phyloP scores from a whole-genome alignment of 2,113 vertebrate genomes.

The Forbesichthys agassizii region DNA sequence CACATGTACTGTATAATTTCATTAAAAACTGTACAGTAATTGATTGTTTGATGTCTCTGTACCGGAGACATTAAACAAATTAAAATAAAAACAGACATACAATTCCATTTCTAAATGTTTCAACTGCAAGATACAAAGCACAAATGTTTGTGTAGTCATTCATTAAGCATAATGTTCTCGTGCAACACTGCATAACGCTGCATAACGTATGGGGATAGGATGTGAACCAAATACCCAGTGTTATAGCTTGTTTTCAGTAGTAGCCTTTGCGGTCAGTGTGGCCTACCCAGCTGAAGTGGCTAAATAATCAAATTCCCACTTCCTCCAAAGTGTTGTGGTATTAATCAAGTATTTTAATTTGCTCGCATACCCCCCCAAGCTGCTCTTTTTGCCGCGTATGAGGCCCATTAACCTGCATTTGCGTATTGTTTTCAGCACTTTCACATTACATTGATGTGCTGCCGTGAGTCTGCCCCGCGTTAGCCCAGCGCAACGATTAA shows the following conservation, averaged over 20 bases:
- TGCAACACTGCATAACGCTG: slow-evolving; percentile 6
- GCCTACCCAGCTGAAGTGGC: slow-evolving; percentile 31
- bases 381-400: slow-evolving; percentile 61
- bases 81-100: too few species aligned
- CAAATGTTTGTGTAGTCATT: not conserved
- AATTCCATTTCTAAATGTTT: too few species aligned
- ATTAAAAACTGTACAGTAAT: too few species aligned
- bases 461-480: slow-evolving; percentile 51
- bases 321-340: slow-evolving; percentile 48
- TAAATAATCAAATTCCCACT: slow-evolving; percentile 48
- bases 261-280: slow-evolving; percentile 41
- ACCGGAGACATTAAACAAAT: too few species aligned
- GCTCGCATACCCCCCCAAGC: slow-evolving; percentile 43
- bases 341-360: slow-evolving; percentile 73
- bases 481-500: slow-evolving; percentile 69
- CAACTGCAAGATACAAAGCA: too few species aligned
- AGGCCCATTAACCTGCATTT: slow-evolving; percentile 62
- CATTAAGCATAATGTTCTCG: not conserved
- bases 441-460: slow-evolving; percentile 64
- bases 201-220: slow-evolving; percentile 25
- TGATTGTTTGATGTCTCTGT: too few species aligned
- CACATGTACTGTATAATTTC: too few species aligned
- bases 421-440: slow-evolving; percentile 40
- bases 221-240: slow-evolving; percentile 28
- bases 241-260: slow-evolving; percentile 55